A percentile compares a stretch with the other conserved stretches of the same genome.
Evolutionary conservation across 2,797 vertebrate genomes (phyloP).

Genomic region (Falco columbarius): DNA sequence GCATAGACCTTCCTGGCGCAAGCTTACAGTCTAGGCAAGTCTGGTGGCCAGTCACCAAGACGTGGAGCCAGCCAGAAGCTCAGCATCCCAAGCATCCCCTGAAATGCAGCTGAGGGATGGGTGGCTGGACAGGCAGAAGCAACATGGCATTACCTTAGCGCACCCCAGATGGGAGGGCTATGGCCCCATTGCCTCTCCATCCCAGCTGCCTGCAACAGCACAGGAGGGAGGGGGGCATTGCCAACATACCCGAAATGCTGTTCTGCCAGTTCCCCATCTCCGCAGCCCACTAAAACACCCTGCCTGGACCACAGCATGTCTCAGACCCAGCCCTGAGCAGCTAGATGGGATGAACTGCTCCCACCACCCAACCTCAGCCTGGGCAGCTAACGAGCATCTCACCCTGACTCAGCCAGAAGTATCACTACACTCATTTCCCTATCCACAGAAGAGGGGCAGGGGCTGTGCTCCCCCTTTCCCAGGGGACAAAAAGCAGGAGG

Average conservation of each 20-base stretch:
- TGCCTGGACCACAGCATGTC: fast-evolving
- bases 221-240: no score
- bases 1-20: not conserved
- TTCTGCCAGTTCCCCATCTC: not conserved
- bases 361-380: not conserved
- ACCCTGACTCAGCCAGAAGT: not conserved
- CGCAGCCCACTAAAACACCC: fast-evolving
- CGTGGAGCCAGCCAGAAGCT: not conserved
- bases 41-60: not conserved
- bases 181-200: fast-evolving
- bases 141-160: not conserved
- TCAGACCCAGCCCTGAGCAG: fast-evolving
- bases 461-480: not conserved
- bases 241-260: fast-evolving
- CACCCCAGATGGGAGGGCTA: not conserved
- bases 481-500: fast-evolving
- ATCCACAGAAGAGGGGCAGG: not conserved
- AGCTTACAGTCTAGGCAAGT: not conserved
- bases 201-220: not conserved
- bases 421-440: no score
- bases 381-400: fast-evolving
- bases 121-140: not conserved
- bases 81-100: no score
- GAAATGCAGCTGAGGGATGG: not conserved
- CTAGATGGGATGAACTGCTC: not conserved